Evolutionary conservation across 2,797 vertebrate genomes (phyloP), one percentile per base, ranked within the genome.

Genomic region (Cygnus olor): DNA sequence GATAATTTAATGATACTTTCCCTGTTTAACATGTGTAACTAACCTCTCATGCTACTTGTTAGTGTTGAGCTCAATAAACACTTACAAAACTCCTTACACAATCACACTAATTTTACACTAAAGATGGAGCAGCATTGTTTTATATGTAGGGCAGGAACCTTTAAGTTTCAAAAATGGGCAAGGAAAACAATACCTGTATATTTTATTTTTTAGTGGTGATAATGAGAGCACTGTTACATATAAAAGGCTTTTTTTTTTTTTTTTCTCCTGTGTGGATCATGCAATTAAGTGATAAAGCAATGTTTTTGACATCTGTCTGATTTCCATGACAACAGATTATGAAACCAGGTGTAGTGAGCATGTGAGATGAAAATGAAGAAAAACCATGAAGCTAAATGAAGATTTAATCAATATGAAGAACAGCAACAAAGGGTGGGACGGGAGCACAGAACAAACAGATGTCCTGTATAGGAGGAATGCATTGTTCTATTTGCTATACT

Each of bases 271-370:
- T 86, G 92, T 91, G 85, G 94, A 68, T 94, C 89, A 69, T 64
- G 93, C 61, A 95, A 92, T 95, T 90, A 94, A 94, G 83, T 84
- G 76, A 90, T 85, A 93, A 79, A 96, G 87, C 57, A 80, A 10
- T 90, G 93, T 89, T 97, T 97, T 96, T 97, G 97, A 97, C 97
- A 96, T 96, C 93, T 96, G 79, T 96, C 90, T 96, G 92, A 97
- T 98, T 98, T 97, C 96, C 95, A 92, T 97, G 96, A 97, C 96
- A 97, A 95, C 97, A 97, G 95, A 96, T 95, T 91, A 96, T 78
- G 95, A 95, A 93, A 89, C 70, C 88, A 95, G 71, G 66, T 94
- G 86, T 63, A 91, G 82, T 28, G 72, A 97, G 93, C 88, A 93
- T 74, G 77, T 57, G 85, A 94, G 77, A 96, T 4, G 14, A 91